These are phyloP conservation scores for Oophaga sylvatica DNA, from an alignment of 2,797 vertebrate genomes.

Conservation along the genomic window DNA sequence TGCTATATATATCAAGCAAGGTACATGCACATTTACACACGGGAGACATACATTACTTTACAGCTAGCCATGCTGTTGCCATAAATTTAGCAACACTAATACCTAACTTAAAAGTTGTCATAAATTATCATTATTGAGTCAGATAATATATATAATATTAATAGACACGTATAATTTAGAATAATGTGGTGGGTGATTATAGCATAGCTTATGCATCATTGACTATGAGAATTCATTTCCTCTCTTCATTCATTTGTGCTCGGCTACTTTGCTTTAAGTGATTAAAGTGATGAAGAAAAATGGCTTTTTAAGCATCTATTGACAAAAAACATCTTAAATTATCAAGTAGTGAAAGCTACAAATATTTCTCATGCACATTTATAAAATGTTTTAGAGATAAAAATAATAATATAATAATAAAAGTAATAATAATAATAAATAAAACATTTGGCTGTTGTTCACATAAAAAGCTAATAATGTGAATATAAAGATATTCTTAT, in stretches of 20 bases:
- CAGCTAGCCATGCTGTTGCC: no score
- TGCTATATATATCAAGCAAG: no score
- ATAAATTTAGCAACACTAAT: not conserved
- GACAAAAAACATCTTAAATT: slow-evolving; percentile 16
- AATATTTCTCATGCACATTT: not conserved
- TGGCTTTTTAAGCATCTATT: slow-evolving; percentile 3
- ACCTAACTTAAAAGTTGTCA: not conserved
- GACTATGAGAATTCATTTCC: slow-evolving; percentile 6
- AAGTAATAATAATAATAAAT: not conserved
- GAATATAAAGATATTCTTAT: not conserved
- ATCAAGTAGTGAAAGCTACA: not conserved
- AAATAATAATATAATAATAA: no score
- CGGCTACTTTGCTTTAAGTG: not conserved
- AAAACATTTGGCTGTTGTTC: not conserved
- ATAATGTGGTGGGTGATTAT: slow-evolving; percentile 27
- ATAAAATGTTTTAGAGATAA: not conserved
- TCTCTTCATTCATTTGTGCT: not conserved
- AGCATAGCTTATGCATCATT: slow-evolving; percentile 19
- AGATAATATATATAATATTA: not conserved
- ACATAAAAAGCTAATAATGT: not conserved
- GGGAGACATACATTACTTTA: no score
- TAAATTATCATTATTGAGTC: not conserved
- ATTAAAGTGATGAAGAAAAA: slow-evolving; percentile 19
- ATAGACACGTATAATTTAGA: not conserved
- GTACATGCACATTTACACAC: no score